Evolutionary conservation across 2,888 invertebrate species (phyloP).

Genomic region (Hermaeophaga mercurialis): DNA sequence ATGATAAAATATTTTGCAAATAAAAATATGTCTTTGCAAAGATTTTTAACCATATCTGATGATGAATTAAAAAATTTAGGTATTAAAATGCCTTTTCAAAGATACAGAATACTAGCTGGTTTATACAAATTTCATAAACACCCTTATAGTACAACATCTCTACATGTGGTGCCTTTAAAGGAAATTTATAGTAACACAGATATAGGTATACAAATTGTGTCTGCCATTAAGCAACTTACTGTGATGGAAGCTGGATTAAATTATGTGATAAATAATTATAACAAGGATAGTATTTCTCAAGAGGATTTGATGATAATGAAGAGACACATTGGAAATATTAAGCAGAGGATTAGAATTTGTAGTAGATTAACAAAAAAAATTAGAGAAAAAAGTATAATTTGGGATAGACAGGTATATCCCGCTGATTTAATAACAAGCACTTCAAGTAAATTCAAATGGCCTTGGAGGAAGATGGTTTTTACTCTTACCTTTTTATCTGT

Average conservation of each 20-base stretch:
- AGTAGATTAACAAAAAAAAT: constrained; percentile 28
- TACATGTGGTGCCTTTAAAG: constrained; percentile 49
- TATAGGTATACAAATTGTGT: constrained; percentile 61
- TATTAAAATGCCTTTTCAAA: constrained; percentile 65
- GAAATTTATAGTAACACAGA: constrained; percentile 60
- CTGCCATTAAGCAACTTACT: constrained; percentile 64
- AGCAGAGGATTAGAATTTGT: constrained; percentile 27
- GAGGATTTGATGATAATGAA: constrained; percentile 31
- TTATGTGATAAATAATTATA: constrained; percentile 60
- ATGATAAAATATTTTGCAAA: constrained; percentile 59
- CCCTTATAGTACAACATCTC: constrained; percentile 61
- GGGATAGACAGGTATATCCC: constrained; percentile 59
- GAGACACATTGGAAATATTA: constrained; percentile 28
- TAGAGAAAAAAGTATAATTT: constrained; percentile 50
- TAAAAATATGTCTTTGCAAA: constrained; percentile 60
- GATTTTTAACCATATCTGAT: constrained; percentile 65
- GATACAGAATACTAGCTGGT: constrained; percentile 62
- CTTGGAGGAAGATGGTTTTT: constrained; percentile 41
- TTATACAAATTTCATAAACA: constrained; percentile 65
- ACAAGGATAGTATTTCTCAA: constrained; percentile 37
- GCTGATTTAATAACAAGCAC: constrained; percentile 59
- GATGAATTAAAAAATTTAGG: constrained; percentile 63
- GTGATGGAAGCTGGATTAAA: constrained; percentile 64
- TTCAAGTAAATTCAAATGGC: constrained; percentile 33
- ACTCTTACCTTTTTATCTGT: constrained; percentile 30